Evolutionary conservation across 2,113 vertebrate genomes (phyloP).

Genomic region (Myocastor coypus): DNA sequence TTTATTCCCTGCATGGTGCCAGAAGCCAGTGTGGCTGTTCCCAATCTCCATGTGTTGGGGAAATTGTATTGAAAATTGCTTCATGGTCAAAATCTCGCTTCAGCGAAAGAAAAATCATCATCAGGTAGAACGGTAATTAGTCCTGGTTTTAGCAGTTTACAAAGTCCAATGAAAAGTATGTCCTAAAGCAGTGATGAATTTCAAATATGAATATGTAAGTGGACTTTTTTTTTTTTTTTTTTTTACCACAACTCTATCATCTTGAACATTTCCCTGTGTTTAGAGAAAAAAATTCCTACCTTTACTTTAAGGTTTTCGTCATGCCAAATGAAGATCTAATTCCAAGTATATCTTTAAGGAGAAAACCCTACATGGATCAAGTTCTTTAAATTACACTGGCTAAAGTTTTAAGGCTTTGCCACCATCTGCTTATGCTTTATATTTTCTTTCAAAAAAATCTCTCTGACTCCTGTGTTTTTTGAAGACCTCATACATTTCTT

Average conservation of each 20-base stretch:
- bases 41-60: neutral
- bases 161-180: slow-evolving; percentile 10
- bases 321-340: neutral
- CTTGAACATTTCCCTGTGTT: slow-evolving; percentile 39
- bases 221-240: neutral
- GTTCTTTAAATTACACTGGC: slow-evolving; percentile 5
- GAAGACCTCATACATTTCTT: neutral
- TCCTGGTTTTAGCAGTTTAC: neutral
- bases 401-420: neutral
- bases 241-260: neutral
- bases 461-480: neutral
- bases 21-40: neutral
- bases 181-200: slow-evolving; percentile 3
- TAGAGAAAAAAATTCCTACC: neutral
- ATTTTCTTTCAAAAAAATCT: neutral
- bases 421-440: slow-evolving; percentile 18
- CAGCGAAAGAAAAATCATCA: slow-evolving; percentile 23
- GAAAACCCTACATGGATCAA: neutral
- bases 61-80: neutral
- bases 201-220: neutral
- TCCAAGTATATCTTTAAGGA: neutral
- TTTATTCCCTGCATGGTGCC: neutral
- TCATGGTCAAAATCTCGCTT: neutral
- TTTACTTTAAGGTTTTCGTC: neutral
- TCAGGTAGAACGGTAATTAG: neutral